Percentiles rank a stretch among this genome's conserved stretches.
phyloP scores from a whole-genome alignment of 2,113 vertebrate species.

The Pseudopipra pipra region DNA sequence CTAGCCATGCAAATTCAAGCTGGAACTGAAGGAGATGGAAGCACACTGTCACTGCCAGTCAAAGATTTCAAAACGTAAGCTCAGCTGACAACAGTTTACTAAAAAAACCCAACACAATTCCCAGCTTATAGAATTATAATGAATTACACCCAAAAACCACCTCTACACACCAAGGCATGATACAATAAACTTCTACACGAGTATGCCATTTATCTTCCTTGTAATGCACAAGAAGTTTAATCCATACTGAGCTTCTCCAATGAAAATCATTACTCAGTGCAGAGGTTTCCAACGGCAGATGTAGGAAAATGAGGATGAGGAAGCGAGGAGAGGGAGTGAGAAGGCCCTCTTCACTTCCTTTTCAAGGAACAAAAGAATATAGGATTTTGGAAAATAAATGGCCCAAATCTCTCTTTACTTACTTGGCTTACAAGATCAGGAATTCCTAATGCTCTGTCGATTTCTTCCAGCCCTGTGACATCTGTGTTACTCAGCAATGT shows the following conservation, averaged over 20 bases:
- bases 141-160: neutral
- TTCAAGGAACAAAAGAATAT: neutral
- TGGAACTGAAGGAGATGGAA: neutral
- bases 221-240: neutral
- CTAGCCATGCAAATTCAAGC: neutral
- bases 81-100: neutral
- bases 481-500: slow-evolving; percentile 92
- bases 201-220: neutral
- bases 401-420: neutral
- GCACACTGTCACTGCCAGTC: neutral
- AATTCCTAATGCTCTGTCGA: slow-evolving; percentile 95
- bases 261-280: neutral
- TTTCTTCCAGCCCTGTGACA: slow-evolving; percentile 90
- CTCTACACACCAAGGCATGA: neutral
- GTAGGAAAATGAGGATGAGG: neutral
- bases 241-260: neutral
- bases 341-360: neutral
- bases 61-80: neutral
- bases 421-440: slow-evolving; percentile 96
- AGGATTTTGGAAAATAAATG: neutral
- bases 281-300: neutral
- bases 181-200: neutral
- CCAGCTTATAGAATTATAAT: neutral
- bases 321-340: neutral
- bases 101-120: neutral